Percentiles rank a stretch among this genome's conserved stretches.
These are phyloP conservation scores for Heliconius ismenius DNA, from an alignment of 2,888 invertebrate species.

Conservation along the genomic window DNA sequence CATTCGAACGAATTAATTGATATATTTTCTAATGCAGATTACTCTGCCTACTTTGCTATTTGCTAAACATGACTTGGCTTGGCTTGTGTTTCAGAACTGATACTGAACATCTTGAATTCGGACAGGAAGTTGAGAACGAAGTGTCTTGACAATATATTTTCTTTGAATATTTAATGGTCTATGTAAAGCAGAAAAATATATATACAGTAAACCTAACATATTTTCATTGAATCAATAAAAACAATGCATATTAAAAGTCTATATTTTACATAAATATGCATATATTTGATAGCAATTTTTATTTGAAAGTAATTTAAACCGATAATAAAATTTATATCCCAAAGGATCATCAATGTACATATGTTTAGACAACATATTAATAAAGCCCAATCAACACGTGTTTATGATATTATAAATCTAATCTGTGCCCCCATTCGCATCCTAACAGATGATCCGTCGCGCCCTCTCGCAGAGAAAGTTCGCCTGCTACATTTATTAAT, in stretches of 20 bases:
- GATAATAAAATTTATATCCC: conserved; percentile 30
- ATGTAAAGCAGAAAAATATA: too few species aligned
- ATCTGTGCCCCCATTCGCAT: conserved; percentile 55
- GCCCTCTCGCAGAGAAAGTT: conserved; percentile 63
- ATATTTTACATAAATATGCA: background rate
- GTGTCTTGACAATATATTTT: too few species aligned
- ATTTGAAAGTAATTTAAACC: background rate
- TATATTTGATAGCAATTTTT: background rate
- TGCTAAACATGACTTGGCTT: too few species aligned
- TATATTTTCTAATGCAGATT: too few species aligned
- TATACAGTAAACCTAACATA: background rate
- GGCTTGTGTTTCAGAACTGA: too few species aligned
- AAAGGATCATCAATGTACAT: conserved; percentile 25
- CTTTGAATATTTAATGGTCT: too few species aligned
- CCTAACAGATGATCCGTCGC: conserved; percentile 67
- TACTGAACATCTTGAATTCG: too few species aligned
- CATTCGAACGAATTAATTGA: too few species aligned
- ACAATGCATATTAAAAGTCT: background rate
- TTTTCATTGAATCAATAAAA: background rate
- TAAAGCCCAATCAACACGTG: conserved; percentile 41
- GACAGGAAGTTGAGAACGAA: too few species aligned
- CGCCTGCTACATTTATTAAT: conserved; percentile 61
- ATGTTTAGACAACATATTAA: conserved; percentile 36
- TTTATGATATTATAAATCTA: conserved; percentile 41
- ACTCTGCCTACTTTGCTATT: too few species aligned